Evolutionary conservation across 2,888 invertebrate species (phyloP).

Genomic region (Eueremaeus valkanovi): DNA sequence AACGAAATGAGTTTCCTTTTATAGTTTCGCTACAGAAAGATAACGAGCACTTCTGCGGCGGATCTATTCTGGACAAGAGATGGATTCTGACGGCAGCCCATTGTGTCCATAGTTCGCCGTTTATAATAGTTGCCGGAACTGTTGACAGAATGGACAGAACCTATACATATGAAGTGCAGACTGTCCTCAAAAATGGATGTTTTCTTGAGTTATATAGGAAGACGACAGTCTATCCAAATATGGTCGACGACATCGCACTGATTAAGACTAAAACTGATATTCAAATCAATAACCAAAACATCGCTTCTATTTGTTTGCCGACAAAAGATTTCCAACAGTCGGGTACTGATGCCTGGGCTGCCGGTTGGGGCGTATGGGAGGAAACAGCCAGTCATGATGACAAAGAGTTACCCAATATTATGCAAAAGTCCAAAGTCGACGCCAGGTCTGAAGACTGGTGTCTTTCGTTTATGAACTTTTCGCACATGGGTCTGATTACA

Average conservation of each 20-base stretch:
- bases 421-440: not conserved
- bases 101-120: not conserved
- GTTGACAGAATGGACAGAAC: not conserved
- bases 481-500: not conserved
- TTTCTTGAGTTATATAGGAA: not conserved
- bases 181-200: not conserved
- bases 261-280: not conserved
- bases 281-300: not conserved
- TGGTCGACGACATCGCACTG: not conserved
- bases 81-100: not conserved
- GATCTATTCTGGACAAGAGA: not conserved
- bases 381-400: too few relatives aligned
- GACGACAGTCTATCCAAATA: not conserved
- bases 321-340: not conserved
- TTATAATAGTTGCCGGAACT: not conserved
- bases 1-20: not conserved
- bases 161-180: too few relatives aligned
- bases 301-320: not conserved
- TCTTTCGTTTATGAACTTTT: not conserved
- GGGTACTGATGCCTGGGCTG: not conserved
- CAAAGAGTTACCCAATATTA: too few relatives aligned
- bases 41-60: not conserved
- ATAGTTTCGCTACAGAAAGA: not conserved
- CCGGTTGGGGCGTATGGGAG: not conserved
- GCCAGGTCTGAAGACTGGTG: not conserved